Base-by-base conservation (phyloP, 2,888 invertebrate species). In the Pyrgus malvae region DNA sequence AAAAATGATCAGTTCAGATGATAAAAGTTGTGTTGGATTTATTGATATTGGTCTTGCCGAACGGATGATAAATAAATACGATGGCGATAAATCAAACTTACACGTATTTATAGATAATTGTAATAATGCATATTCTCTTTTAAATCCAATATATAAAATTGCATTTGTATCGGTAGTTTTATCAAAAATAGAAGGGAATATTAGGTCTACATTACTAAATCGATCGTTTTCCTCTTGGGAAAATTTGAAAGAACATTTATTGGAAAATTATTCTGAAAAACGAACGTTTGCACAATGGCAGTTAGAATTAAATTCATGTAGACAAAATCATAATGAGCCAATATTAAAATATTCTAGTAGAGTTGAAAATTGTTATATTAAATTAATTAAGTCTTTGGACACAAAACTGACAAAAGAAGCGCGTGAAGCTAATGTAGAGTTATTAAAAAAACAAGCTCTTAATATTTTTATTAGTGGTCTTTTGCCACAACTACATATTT, bases 401-500 rank as follows among this genome's bases (percentile, higher is more conserved):
- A 41, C 27, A 6, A 27, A 27, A 27, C 27, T 27, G 9, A 27
- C 27, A 3, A 27, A 3, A 3, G 27, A 27, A 27, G 27, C 27
- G 8, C 27, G 27, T 1, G 27, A 27, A 27, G 27, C 27, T 9
- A 27, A 27, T 6, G 9, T 27, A 27, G 27, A 27, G 7, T 9
- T 27, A 27, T 6, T 27, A 27, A 27, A 27, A 27, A 27, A 35
- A 19, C 68, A 72, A 65, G 69, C 70, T 5, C 49, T 68, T 38
- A 68, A 65, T 37, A 67, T 68, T 46, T 74, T 72, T 56, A 59
- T 71, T 3, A 66, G 60, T 49, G 69, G 70, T 14, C 59, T 73
- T 54, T 55, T 61, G 37, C 65, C 61, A 56, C 66, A 72, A 45
- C 46, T 74, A 7, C 58, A 27, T 27, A 27, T 27, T 27, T 6